A percentile compares a stretch with the other conserved stretches of the same genome.
Evolutionary conservation across 2,888 invertebrate species (phyloP).

Genomic region (Aspidiotus destructor): DNA sequence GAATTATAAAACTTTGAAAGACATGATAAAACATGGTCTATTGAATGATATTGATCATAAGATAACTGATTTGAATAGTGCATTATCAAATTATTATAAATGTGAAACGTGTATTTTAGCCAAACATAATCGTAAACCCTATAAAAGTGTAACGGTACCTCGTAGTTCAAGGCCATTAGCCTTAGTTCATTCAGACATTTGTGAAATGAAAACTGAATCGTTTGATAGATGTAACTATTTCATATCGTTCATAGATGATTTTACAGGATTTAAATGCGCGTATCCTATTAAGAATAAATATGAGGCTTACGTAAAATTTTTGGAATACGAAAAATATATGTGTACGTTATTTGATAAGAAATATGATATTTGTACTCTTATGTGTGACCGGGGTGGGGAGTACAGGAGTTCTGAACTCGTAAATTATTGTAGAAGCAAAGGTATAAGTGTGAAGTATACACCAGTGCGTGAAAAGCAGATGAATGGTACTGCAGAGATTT

Average conservation of each 20-base stretch:
- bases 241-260: not conserved
- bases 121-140: not conserved
- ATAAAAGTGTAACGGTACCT: not conserved
- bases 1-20: not conserved
- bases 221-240: not conserved
- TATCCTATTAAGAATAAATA: not conserved
- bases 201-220: not conserved
- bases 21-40: not conserved
- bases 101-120: not conserved
- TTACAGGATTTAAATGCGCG: not conserved
- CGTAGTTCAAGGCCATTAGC: not conserved
- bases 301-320: not conserved
- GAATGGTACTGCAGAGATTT: not conserved
- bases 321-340: not conserved
- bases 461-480: not conserved
- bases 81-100: not conserved
- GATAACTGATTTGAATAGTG: not conserved
- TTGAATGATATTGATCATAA: not conserved
- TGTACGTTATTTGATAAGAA: not conserved
- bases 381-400: not conserved
- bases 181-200: not conserved
- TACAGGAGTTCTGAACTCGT: not conserved
- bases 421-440: not conserved
- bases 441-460: not conserved
- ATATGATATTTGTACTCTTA: not conserved